Evolutionary conservation across 2,797 vertebrate species (phyloP).

Genomic region (Sciurus vulgaris): DNA sequence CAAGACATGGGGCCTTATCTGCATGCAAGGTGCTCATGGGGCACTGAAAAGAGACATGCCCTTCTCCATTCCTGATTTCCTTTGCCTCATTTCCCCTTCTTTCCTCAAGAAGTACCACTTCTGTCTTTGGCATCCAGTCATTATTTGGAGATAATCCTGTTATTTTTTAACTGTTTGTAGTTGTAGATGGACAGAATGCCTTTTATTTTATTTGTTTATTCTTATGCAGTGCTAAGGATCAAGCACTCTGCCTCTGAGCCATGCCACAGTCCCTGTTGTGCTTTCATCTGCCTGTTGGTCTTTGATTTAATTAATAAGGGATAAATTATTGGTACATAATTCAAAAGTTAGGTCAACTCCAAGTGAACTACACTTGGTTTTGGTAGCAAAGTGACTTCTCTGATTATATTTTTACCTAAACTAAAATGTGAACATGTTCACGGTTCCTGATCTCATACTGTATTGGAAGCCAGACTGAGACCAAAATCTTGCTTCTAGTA

Average conservation of each 20-base stretch:
- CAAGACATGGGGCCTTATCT: rapidly evolving
- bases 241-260: too few relatives aligned
- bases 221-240: too few relatives aligned
- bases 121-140: neutral
- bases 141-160: neutral
- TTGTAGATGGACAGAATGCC: too few relatives aligned
- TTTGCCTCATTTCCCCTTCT: neutral
- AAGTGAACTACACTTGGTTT: constrained; percentile 21
- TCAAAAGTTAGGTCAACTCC: neutral
- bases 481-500: constrained; percentile 38
- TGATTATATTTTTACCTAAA: constrained; percentile 42
- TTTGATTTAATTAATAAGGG: neutral
- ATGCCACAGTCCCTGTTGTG: neutral
- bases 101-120: neutral
- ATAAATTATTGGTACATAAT: neutral
- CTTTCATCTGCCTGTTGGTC: neutral
- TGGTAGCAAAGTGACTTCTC: neutral
- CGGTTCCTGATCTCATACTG: neutral
- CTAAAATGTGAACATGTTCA: constrained; percentile 54
- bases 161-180: too few relatives aligned
- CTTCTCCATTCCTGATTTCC: neutral
- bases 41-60: neutral
- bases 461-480: neutral
- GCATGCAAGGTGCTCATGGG: neutral
- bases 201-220: too few relatives aligned